phyloP scores from a whole-genome alignment of 2,888 invertebrate species.

The Zeuzera pyrina region DNA sequence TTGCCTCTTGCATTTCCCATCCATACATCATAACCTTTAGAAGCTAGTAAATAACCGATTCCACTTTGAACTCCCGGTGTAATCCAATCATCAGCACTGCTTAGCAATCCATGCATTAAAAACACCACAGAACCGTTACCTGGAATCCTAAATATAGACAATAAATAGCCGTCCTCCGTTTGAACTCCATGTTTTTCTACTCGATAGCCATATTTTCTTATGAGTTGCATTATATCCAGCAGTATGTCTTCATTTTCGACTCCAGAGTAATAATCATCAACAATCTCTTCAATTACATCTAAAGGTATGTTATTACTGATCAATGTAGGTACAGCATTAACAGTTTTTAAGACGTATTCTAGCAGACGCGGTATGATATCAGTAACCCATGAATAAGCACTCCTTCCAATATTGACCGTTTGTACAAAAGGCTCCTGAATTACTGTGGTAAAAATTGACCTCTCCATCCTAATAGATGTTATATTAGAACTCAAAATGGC shows the following conservation, averaged over 20 bases:
- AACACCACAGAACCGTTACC: slow-evolving; percentile 57
- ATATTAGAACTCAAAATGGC: too few relatives aligned
- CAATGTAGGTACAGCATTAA: not conserved
- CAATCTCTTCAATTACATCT: not conserved
- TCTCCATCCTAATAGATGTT: not conserved
- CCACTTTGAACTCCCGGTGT: slow-evolving; percentile 70
- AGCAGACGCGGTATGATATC: not conserved
- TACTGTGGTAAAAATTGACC: not conserved
- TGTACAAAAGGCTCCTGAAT: not conserved
- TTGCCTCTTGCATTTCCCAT: slow-evolving; percentile 84
- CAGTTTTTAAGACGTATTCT: not conserved
- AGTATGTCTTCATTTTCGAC: slow-evolving; percentile 15
- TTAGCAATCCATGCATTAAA: slow-evolving; percentile 82
- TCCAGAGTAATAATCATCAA: not conserved
- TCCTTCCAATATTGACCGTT: not conserved
- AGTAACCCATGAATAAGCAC: slow-evolving; percentile 2
- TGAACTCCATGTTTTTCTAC: slow-evolving; percentile 53
- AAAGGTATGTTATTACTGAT: not conserved
- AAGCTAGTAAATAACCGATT: slow-evolving; percentile 71
- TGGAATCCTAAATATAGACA: slow-evolving; percentile 82
- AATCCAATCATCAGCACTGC: slow-evolving; percentile 80
- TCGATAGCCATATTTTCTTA: slow-evolving; percentile 19
- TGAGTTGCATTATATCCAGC: slow-evolving; percentile 18
- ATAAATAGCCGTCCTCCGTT: slow-evolving; percentile 82
- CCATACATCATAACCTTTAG: slow-evolving; percentile 80